phyloP scores from a whole-genome alignment of 2,888 invertebrate species.

The Axea sp. region DNA sequence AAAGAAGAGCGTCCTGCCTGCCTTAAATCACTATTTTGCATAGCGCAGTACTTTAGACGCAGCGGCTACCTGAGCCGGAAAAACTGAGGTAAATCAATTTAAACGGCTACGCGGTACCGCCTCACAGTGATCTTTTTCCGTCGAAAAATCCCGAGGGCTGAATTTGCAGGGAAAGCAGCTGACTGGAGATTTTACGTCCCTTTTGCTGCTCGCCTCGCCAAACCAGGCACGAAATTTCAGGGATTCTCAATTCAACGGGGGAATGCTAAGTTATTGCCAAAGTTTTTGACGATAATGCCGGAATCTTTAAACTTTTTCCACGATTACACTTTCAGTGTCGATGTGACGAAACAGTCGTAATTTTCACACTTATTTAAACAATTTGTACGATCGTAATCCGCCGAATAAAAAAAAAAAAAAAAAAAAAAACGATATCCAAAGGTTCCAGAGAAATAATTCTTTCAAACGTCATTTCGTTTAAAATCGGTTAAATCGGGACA shows the following conservation, averaged over 20 bases:
- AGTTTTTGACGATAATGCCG: slow-evolving; percentile 49
- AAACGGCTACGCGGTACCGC: slow-evolving; percentile 70
- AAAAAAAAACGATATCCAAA: not conserved
- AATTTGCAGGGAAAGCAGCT: slow-evolving; percentile 77
- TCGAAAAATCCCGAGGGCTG: slow-evolving; percentile 65
- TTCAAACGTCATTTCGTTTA: no score
- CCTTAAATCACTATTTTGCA: slow-evolving; percentile 22
- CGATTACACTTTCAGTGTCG: slow-evolving; percentile 24
- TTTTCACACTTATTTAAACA: slow-evolving; percentile 34
- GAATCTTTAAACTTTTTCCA: slow-evolving; percentile 17
- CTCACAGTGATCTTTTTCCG: slow-evolving; percentile 53
- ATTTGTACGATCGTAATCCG: not conserved
- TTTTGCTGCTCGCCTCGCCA: slow-evolving; percentile 57
- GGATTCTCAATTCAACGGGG: slow-evolving; percentile 62
- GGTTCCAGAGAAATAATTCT: no score
- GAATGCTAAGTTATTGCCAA: slow-evolving; percentile 52
- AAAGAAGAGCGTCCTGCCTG: no score
- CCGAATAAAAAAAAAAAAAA: not conserved
- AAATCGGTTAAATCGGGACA: no score
- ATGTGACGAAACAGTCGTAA: slow-evolving; percentile 34
- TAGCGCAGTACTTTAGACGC: slow-evolving; percentile 2
- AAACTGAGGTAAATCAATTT: slow-evolving; percentile 77
- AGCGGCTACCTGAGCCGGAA: slow-evolving; percentile 72
- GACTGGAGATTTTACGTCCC: slow-evolving; percentile 71
- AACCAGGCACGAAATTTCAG: slow-evolving; percentile 64